Conservation (phyloP, 2,113 vertebrate species). For the Alligator mississippiensis region DNA sequence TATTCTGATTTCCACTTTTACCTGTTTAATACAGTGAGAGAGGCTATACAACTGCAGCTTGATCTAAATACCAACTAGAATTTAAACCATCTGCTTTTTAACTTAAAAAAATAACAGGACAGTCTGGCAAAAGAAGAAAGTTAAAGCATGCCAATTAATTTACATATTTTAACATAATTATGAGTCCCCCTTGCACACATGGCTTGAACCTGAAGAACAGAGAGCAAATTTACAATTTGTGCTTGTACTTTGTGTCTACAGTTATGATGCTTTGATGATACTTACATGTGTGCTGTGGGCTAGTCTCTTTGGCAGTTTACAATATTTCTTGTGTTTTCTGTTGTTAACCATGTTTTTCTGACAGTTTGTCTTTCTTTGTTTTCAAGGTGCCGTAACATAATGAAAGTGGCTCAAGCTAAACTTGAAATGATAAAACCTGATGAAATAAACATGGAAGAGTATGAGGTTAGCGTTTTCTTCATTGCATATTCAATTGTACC, state of each 20-base stretch:
- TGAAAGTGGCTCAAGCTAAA: constrained; percentile 96
- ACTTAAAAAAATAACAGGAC: not conserved
- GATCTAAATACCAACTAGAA: not conserved
- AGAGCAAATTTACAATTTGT: not conserved
- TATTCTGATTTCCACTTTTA: not conserved
- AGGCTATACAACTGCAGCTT: not conserved
- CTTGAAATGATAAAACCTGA: constrained; percentile 96
- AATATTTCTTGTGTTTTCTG: not conserved
- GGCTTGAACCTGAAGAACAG: not conserved
- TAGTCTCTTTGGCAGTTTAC: not conserved
- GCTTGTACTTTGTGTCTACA: not conserved
- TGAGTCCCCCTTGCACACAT: not conserved
- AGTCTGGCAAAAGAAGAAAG: not conserved
- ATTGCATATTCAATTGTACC: not conserved
- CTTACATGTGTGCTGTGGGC: not conserved
- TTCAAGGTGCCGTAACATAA: constrained; percentile 93
- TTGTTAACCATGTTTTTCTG: not conserved
- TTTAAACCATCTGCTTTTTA: not conserved
- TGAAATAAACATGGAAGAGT: constrained; percentile 96
- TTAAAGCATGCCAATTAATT: not conserved
- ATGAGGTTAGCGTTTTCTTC: constrained; percentile 84
- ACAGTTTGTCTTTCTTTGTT: constrained; percentile 18
- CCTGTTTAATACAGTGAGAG: not conserved
- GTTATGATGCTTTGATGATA: not conserved
- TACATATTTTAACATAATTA: not conserved